A percentile compares a stretch with the other conserved stretches of the same genome.
Conservation (phyloP, 2,113 vertebrate genomes). For the Rhodinocichla rosea region DNA sequence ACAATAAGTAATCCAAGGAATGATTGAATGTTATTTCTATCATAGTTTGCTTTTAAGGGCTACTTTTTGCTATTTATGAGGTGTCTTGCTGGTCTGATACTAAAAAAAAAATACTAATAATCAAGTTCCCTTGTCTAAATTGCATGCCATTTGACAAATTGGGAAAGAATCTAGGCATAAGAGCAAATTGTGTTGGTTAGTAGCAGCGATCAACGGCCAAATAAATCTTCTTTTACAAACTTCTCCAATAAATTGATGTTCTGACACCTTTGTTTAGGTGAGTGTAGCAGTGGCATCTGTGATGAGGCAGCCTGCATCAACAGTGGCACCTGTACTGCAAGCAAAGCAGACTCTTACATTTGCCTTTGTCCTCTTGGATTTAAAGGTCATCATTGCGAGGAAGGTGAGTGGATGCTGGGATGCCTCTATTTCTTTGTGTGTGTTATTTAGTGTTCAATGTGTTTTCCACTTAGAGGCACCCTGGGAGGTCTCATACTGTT, state of each 20-base stretch:
- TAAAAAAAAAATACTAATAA: background rate
- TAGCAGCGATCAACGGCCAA: background rate
- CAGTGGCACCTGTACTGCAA: constrained; percentile 83
- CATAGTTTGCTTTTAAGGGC: background rate
- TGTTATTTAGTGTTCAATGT: background rate
- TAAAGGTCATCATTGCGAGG: constrained; percentile 87
- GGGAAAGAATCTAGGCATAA: background rate
- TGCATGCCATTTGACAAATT: background rate
- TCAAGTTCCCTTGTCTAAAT: background rate
- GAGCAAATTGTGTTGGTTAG: background rate
- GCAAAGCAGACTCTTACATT: constrained; percentile 85
- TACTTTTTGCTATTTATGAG: background rate
- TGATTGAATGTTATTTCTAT: background rate
- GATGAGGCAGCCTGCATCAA: constrained; percentile 84
- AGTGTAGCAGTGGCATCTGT: constrained; percentile 90
- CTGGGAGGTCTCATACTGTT: background rate
- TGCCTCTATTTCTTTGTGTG: background rate
- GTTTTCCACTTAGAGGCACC: background rate
- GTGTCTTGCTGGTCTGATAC: background rate
- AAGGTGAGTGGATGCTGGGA: constrained; percentile 78
- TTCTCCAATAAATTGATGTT: background rate
- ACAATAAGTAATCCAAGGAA: background rate
- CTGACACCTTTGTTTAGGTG: constrained; percentile 70
- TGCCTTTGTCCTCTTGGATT: constrained; percentile 94
- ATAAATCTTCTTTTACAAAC: background rate